Evolutionary conservation across 2,797 vertebrate species (phyloP).

Genomic region (Taenioides sp.): DNA sequence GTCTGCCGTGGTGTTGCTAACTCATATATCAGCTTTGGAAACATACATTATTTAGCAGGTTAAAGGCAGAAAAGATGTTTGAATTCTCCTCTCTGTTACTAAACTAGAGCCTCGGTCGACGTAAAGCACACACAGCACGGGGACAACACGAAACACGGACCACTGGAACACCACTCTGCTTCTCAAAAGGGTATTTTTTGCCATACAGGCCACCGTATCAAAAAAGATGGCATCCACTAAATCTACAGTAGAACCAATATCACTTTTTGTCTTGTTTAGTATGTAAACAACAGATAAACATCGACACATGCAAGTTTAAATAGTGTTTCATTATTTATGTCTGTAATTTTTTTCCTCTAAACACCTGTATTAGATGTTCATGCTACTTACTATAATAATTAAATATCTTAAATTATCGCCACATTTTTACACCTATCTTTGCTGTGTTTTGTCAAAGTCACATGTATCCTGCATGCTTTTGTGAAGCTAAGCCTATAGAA

Average conservation of each 20-base stretch:
- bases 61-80: slow-evolving; percentile 53
- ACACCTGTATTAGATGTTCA: slow-evolving; percentile 83
- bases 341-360: slow-evolving; percentile 55
- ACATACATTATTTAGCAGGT: slow-evolving; percentile 33
- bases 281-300: slow-evolving; percentile 90
- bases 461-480: slow-evolving; percentile 90
- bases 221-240: slow-evolving; percentile 89
- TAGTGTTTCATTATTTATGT: slow-evolving; percentile 59
- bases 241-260: slow-evolving; percentile 86
- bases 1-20: slow-evolving; percentile 63
- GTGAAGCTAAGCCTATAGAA: slow-evolving; percentile 72
- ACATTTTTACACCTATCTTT: slow-evolving; percentile 62
- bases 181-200: slow-evolving; percentile 48
- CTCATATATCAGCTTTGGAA: slow-evolving; percentile 39
- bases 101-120: slow-evolving; percentile 85
- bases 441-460: slow-evolving; percentile 48
- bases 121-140: slow-evolving; percentile 88
- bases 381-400: slow-evolving; percentile 85
- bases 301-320: slow-evolving; percentile 93
- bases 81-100: slow-evolving; percentile 73
- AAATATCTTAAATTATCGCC: slow-evolving; percentile 78
- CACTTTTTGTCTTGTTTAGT: slow-evolving; percentile 84
- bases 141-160: slow-evolving; percentile 88
- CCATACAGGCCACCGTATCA: slow-evolving; percentile 85
- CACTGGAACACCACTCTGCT: slow-evolving; percentile 92